Evolutionary conservation across 2,888 invertebrate genomes (phyloP).

Genomic region (Papilio protenor): DNA sequence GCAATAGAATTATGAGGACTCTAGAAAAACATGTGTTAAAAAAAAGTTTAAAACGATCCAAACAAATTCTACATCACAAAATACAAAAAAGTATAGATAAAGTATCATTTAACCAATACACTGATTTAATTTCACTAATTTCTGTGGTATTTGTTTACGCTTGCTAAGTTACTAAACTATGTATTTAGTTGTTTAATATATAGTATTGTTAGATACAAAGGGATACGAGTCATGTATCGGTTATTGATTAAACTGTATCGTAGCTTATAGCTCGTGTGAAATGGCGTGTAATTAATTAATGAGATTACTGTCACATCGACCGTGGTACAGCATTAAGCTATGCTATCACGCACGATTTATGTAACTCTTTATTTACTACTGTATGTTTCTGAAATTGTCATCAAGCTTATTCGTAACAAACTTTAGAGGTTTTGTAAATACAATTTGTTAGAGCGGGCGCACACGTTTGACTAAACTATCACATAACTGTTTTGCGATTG

Average conservation of each 20-base stretch:
- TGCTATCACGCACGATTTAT: slow-evolving; percentile 31
- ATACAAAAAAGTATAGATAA: too few species aligned
- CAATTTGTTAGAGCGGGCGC: too few species aligned
- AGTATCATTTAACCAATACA: too few species aligned
- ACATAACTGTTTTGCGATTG: too few species aligned
- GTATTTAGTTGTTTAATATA: neutral
- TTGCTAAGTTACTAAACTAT: neutral
- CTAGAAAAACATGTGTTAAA: too few species aligned
- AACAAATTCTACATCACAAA: too few species aligned
- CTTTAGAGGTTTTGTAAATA: neutral
- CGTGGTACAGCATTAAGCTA: slow-evolving; percentile 29
- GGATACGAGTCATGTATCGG: neutral
- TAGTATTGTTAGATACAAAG: neutral
- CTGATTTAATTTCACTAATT: too few species aligned
- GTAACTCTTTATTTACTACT: slow-evolving; percentile 6
- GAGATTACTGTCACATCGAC: slow-evolving; percentile 28
- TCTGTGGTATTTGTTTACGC: too few species aligned
- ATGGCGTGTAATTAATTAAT: slow-evolving; percentile 36
- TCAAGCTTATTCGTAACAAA: neutral
- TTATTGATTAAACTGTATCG: slow-evolving; percentile 20
- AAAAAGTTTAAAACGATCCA: too few species aligned
- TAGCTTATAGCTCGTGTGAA: slow-evolving; percentile 22
- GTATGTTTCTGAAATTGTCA: neutral
- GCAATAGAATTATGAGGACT: neutral
- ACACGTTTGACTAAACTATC: too few species aligned